Conservation (phyloP, 1,140 invertebrate genomes). For the Scaptomyza hsui region DNA sequence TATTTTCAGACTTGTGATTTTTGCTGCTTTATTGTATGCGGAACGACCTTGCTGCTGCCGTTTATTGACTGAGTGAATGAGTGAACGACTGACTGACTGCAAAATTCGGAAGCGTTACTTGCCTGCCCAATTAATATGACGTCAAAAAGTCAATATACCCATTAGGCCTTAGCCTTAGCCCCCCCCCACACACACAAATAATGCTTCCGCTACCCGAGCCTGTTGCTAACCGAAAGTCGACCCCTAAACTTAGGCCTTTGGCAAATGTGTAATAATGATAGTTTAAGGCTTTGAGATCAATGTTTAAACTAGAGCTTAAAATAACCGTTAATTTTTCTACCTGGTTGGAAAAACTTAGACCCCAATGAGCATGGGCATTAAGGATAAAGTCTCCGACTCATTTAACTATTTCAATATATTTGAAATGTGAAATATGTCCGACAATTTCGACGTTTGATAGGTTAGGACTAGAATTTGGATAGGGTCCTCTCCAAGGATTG, state of each 20-base stretch:
- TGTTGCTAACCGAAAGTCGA: conserved; percentile 6
- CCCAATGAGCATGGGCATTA: background rate
- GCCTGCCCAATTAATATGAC: conserved; percentile 39
- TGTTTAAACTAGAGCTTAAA: background rate
- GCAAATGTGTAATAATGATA: conserved; percentile 4
- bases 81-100: conserved; percentile 42
- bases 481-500: too few relatives aligned
- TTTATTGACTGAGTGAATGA: conserved; percentile 38
- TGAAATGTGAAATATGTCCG: too few relatives aligned
- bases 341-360: too few relatives aligned
- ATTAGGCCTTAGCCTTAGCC: conserved; percentile 44
- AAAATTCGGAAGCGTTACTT: conserved; percentile 45
- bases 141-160: conserved; percentile 56
- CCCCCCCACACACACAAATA: background rate
- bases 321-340: too few relatives aligned
- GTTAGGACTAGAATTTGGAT: too few relatives aligned
- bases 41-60: conserved; percentile 69
- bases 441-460: too few relatives aligned
- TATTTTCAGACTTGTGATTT: conserved; percentile 38
- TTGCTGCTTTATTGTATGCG: conserved; percentile 53
- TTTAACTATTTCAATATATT: too few relatives aligned
- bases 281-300: conserved; percentile 13
- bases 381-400: too few relatives aligned
- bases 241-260: conserved; percentile 7
- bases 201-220: conserved; percentile 12